Evolutionary conservation across 2,113 vertebrate species (phyloP).

Genomic region (Thunnus maccoyii): DNA sequence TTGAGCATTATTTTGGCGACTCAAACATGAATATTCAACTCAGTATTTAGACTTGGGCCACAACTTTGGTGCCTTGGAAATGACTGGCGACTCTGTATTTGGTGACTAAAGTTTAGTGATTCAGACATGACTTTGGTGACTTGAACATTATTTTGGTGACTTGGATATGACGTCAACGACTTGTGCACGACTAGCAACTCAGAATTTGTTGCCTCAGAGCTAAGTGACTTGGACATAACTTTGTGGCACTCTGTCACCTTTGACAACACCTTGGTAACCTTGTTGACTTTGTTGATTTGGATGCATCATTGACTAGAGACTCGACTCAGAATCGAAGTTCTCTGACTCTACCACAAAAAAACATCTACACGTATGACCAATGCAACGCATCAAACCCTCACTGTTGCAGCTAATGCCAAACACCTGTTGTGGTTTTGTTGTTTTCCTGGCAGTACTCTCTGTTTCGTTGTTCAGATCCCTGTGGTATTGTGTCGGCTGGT

Average conservation of each 20-base stretch:
- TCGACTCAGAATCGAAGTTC: not conserved
- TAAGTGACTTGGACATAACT: too few relatives aligned
- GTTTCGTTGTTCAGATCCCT: conserved; percentile 3
- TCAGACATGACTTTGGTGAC: not conserved
- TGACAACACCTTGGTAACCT: too few relatives aligned
- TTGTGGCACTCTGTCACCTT: too few relatives aligned
- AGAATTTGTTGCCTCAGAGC: too few relatives aligned
- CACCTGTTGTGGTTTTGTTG: conserved; percentile 49
- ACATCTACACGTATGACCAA: not conserved
- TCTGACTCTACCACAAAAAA: not conserved
- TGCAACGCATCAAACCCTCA: conserved; percentile 15
- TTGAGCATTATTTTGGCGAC: not conserved
- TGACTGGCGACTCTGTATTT: too few relatives aligned
- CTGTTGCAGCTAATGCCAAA: conserved; percentile 38
- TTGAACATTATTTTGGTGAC: not conserved
- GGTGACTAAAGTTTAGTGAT: too few relatives aligned
- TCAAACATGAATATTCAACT: too few relatives aligned
- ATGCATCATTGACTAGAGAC: not conserved
- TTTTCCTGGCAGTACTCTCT: conserved; percentile 37
- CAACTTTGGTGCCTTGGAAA: too few relatives aligned
- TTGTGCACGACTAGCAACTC: too few relatives aligned
- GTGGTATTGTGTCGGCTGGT: conserved; percentile 5
- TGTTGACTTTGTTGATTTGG: not conserved
- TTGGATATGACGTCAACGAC: too few relatives aligned
- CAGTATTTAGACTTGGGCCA: too few relatives aligned